Evolutionary conservation across 23 tunicate species (phyloP), one percentile per base, ranked within the genome.

Genomic region (Trididemnum clinides): DNA sequence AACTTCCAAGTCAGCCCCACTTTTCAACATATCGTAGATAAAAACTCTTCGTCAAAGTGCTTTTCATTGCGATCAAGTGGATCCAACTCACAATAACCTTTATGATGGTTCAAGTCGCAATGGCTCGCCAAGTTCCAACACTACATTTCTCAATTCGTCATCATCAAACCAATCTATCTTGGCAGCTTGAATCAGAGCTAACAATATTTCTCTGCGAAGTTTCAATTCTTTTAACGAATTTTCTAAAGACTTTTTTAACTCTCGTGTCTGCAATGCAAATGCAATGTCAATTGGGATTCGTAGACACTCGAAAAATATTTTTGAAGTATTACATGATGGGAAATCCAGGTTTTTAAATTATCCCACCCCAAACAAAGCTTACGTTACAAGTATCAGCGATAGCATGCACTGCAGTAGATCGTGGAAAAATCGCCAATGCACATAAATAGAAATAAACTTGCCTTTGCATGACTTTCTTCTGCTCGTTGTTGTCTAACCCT

Each of bases 161-260:
- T 85, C 88, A 10, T 34, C 25, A 59, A 73, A 73, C 88, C 88
- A 85, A 35, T 85, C 88, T 0, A 85, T 73, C 33, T 85, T 58
- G 26, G 73, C 31, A 7, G 88, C 88, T 1, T 74, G 82, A 33
- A 85, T 85, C 0, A 85, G 25, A 15, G 65, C 64, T 33, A 75
- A 74, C 29, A 85, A 74, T 2, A 50, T 23, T 34, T 63, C 73
- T 34, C 32, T 63, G 33, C 85, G 85, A 64, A 81, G 50, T 62
- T 64, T 81, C 33, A 81, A 23, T 2, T 81, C 85, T 33, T 81
- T 34, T 30, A 62, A 22, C 20, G 74, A 62, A 2, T 81, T 50
- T 12, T 81, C 75, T 12, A 81, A 31, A 33, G 51, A 10, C 20
- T 63, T 51, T 33, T 22, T 33, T 2, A 34, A 27, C 4, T 81